These are phyloP conservation scores for Aix galericulata DNA, from an alignment of 2,113 vertebrate species.

Conservation along the genomic window DNA sequence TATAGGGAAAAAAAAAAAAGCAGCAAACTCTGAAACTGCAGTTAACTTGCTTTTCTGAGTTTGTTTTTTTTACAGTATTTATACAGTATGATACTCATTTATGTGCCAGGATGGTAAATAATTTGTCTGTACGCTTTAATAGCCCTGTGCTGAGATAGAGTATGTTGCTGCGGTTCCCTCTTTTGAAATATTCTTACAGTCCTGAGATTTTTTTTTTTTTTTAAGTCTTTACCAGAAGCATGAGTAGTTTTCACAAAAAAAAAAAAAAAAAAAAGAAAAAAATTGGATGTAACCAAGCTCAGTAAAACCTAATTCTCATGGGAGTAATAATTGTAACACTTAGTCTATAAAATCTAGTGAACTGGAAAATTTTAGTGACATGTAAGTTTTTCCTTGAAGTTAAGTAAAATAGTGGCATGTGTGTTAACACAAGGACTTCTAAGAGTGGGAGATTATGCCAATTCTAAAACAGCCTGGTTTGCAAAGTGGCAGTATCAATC, in stretches of 20 bases:
- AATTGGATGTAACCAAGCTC: background rate
- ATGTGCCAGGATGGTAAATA: background rate
- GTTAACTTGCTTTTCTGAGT: background rate
- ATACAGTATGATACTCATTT: background rate
- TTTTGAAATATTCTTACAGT: background rate
- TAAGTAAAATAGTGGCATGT: background rate
- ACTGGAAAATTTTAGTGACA: background rate
- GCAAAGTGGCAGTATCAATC: background rate
- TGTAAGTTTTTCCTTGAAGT: background rate
- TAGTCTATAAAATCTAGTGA: background rate
- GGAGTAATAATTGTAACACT: background rate
- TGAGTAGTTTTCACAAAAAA: background rate
- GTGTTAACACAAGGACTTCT: background rate
- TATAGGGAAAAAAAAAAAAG: background rate
- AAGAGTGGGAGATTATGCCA: background rate
- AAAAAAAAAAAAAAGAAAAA: no score
- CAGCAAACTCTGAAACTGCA: background rate
- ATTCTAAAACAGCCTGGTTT: background rate
- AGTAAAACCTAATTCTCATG: background rate
- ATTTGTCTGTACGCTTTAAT: background rate
- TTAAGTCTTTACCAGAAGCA: background rate
- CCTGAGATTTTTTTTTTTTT: background rate
- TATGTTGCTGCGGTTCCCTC: background rate
- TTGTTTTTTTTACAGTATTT: background rate
- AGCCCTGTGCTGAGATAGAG: background rate